These are phyloP conservation scores for Pogonophryne albipinna DNA, from an alignment of 2,797 vertebrate genomes.

Conservation along the genomic window DNA sequence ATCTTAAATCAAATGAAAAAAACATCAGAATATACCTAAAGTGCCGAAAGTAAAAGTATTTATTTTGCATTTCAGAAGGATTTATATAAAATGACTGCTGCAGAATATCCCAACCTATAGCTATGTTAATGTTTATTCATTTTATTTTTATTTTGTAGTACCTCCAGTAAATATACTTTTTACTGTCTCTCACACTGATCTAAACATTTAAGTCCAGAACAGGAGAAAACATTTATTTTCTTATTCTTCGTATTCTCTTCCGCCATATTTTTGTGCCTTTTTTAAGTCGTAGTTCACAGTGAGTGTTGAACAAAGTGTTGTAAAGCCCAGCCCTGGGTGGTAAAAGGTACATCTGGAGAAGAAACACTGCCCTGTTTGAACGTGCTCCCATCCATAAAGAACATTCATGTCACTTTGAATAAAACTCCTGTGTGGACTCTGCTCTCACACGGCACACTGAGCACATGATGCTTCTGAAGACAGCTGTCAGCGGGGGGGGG, in stretches of 20 bases:
- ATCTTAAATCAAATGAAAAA: too few species aligned
- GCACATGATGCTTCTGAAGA: not conserved
- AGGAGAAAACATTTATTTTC: too few species aligned
- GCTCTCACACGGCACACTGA: not conserved
- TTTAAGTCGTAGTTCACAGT: not conserved
- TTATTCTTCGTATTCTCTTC: too few species aligned
- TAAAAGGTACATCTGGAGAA: not conserved
- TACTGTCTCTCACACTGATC: too few species aligned
- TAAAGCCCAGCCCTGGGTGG: not conserved
- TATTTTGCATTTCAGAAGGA: not conserved
- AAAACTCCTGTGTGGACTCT: conserved; percentile 9
- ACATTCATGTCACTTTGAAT: not conserved
- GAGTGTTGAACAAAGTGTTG: not conserved
- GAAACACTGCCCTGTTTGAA: too few species aligned
- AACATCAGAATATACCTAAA: too few species aligned
- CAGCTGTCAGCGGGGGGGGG: not conserved
- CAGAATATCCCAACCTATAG: too few species aligned
- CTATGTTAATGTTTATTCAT: too few species aligned
- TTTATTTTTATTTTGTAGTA: too few species aligned
- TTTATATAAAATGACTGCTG: not conserved
- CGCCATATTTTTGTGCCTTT: not conserved
- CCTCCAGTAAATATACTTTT: too few species aligned
- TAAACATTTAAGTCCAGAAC: too few species aligned
- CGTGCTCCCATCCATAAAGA: not conserved
- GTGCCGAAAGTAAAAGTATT: too few species aligned